Evolutionary conservation across 2,113 vertebrate genomes (phyloP).

Genomic region (Martes martes): DNA sequence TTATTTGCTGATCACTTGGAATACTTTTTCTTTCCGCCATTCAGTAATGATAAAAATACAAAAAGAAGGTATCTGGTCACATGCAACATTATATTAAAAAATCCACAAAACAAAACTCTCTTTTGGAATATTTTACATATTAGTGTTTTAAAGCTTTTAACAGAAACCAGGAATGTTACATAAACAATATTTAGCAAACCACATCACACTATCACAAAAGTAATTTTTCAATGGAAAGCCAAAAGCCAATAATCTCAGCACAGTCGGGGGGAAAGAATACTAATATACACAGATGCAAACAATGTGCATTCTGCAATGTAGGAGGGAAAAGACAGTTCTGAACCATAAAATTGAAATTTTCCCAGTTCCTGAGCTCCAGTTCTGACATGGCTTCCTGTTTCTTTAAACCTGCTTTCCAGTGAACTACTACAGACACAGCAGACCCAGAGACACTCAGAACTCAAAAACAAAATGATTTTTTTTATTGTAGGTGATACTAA

Average conservation of each 20-base stretch:
- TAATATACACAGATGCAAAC: neutral
- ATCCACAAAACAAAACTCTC: constrained; percentile 57
- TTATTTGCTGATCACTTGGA: neutral
- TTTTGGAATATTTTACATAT: neutral
- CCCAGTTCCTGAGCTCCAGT: neutral
- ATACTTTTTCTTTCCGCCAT: constrained; percentile 40
- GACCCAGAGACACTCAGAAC: constrained; percentile 36
- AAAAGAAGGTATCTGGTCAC: constrained; percentile 69
- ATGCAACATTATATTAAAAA: constrained; percentile 73
- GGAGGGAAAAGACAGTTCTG: constrained; percentile 62
- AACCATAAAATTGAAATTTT: neutral
- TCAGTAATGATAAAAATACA: constrained; percentile 53
- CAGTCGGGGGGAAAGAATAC: neutral
- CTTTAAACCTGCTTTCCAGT: constrained; percentile 1
- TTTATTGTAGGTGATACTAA: neutral
- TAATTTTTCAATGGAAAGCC: constrained; percentile 56
- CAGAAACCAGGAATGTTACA: constrained; percentile 44
- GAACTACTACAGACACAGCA: constrained; percentile 49
- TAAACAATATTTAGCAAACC: neutral
- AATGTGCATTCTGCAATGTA: constrained; percentile 47
- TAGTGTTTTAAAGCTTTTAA: constrained; percentile 50
- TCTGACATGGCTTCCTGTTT: neutral
- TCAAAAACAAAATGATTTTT: neutral
- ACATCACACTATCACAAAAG: neutral
- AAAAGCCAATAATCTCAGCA: constrained; percentile 39